Conservation (phyloP, 2,888 invertebrate species). For the Dryobotodes eremita region DNA sequence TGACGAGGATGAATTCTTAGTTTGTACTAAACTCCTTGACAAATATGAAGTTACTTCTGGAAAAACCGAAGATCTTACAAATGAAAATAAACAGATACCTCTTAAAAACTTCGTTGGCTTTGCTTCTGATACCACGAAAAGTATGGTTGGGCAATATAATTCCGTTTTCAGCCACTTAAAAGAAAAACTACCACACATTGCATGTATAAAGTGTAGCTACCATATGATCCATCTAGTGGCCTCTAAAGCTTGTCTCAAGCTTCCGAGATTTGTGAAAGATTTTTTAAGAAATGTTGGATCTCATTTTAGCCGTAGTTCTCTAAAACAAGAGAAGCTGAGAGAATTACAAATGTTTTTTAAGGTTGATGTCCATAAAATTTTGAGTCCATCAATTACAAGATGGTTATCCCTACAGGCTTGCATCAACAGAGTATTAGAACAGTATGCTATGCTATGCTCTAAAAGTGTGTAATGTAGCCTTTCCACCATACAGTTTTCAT, state of each 20-base stretch:
- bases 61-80: constrained; percentile 1
- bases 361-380: neutral
- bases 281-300: neutral
- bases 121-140: constrained; percentile 6
- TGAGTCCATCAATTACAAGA: constrained; percentile 3
- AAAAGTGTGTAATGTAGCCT: too few species aligned
- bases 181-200: neutral
- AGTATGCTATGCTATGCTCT: too few species aligned
- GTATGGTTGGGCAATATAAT: constrained; percentile 4
- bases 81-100: neutral
- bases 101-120: constrained; percentile 4
- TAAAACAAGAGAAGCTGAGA: neutral
- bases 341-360: neutral
- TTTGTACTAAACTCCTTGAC: neutral
- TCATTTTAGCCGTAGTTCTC: constrained; percentile 2
- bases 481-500: too few species aligned
- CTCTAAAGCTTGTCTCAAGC: neutral
- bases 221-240: neutral
- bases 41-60: neutral
- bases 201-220: neutral
- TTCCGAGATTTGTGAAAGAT: neutral
- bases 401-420: constrained; percentile 10
- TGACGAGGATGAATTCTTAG: too few species aligned
- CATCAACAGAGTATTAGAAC: neutral
- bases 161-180: neutral